Conservation (phyloP, 2,113 vertebrate species). For the Lepisosteus oculatus region DNA sequence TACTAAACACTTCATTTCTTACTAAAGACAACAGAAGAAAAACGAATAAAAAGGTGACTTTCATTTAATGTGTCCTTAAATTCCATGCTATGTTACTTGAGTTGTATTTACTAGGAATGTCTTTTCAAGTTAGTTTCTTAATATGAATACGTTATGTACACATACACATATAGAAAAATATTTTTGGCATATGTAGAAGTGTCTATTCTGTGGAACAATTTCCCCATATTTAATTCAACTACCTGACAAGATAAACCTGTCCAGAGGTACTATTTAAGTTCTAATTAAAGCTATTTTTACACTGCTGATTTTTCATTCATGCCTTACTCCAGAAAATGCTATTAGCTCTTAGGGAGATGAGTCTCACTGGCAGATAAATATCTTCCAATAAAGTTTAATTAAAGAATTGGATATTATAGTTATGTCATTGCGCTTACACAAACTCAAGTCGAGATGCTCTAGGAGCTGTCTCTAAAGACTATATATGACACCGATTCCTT, state of each 20-base stretch:
- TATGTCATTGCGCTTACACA: no score
- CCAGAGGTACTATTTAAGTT: neutral
- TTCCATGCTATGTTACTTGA: neutral
- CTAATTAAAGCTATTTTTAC: slow-evolving; percentile 24
- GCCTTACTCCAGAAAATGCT: slow-evolving; percentile 11
- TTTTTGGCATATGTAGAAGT: neutral
- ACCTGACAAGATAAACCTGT: neutral
- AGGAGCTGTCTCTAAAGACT: no score
- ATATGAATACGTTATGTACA: no score
- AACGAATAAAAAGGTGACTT: slow-evolving; percentile 7
- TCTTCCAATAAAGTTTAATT: slow-evolving; percentile 29
- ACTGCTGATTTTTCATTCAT: slow-evolving; percentile 13
- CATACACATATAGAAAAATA: neutral
- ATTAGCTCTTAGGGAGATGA: slow-evolving; percentile 5
- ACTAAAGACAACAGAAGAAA: neutral
- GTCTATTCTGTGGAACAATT: neutral
- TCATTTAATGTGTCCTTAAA: neutral
- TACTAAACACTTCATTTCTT: neutral
- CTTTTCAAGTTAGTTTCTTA: no score
- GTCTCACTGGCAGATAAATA: slow-evolving; percentile 19
- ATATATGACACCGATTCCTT: no score
- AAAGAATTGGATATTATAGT: neutral
- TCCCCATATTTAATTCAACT: neutral
- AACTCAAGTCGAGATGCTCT: no score
- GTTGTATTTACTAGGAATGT: no score